These are phyloP conservation scores for Oreochromis niloticus DNA, from an alignment of 2,113 vertebrate species.

Conservation along the genomic window DNA sequence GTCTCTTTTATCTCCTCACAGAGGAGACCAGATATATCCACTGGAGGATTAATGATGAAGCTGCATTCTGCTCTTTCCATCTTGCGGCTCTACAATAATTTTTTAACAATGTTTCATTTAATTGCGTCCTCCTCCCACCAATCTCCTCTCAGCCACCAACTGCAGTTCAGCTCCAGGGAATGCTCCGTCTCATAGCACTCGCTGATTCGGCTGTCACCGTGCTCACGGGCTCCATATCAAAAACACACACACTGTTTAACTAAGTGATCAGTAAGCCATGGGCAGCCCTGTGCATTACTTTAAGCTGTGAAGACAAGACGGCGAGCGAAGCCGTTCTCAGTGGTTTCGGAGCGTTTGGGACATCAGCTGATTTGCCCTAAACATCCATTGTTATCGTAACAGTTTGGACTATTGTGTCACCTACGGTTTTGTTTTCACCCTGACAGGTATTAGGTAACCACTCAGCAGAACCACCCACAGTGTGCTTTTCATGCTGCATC, in stretches of 20 bases:
- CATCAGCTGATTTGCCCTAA: background rate
- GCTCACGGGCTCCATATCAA: background rate
- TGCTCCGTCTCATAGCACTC: background rate
- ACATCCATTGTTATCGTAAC: background rate
- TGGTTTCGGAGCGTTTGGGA: background rate
- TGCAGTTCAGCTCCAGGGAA: background rate
- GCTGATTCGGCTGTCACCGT: background rate
- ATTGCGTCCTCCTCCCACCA: background rate
- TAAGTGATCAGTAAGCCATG: background rate
- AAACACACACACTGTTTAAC: background rate
- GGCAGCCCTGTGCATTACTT: background rate
- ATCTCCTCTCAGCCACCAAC: background rate
- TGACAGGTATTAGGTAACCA: constrained; percentile 51
- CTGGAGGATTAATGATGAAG: background rate
- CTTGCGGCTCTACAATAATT: background rate
- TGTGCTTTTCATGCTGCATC: constrained; percentile 7
- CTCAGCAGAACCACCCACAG: constrained; percentile 43
- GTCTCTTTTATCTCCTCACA: background rate
- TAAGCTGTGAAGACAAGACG: background rate
- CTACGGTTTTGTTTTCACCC: constrained; percentile 14
- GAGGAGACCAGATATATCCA: background rate
- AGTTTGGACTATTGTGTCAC: background rate
- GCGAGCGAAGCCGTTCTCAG: background rate
- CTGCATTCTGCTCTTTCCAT: background rate
- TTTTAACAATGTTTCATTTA: background rate